Percentiles rank a stretch among this genome's conserved stretches.
Evolutionary conservation across 2,113 vertebrate genomes (phyloP).

Genomic region (Oryzias melastigma): DNA sequence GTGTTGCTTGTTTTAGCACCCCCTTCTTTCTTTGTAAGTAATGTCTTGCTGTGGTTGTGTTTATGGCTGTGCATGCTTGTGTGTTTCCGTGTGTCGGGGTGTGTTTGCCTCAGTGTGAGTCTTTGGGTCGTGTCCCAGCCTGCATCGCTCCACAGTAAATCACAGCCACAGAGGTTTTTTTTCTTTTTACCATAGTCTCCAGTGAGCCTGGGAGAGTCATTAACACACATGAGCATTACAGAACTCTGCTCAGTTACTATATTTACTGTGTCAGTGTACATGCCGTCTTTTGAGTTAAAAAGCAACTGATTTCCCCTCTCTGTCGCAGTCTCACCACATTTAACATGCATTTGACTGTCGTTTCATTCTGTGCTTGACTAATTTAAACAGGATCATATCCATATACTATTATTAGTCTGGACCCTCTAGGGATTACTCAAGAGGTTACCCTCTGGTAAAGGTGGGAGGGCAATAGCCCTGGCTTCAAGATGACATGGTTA

Average conservation of each 20-base stretch:
- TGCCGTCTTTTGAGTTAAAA: constrained; percentile 5
- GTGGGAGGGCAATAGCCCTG: constrained; percentile 67
- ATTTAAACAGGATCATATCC: constrained; percentile 61
- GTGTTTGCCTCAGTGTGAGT: constrained; percentile 43
- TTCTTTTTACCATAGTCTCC: constrained; percentile 67
- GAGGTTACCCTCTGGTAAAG: constrained; percentile 63
- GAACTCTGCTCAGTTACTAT: constrained; percentile 59
- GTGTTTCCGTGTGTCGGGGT: constrained; percentile 9
- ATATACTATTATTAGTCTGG: constrained; percentile 65
- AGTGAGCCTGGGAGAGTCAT: constrained; percentile 73
- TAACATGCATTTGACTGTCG: constrained; percentile 66
- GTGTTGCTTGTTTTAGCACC: constrained; percentile 10
- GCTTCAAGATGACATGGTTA: constrained; percentile 66
- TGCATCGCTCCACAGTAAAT: constrained; percentile 71
- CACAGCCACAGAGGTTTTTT: constrained; percentile 49
- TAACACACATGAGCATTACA: constrained; percentile 72
- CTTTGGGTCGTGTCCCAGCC: constrained; percentile 68
- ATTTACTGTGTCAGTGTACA: constrained; percentile 22
- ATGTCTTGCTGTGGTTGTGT: constrained; percentile 5
- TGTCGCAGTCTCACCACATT: constrained; percentile 17
- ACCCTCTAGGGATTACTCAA: constrained; percentile 55
- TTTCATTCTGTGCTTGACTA: constrained; percentile 67
- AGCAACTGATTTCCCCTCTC: constrained; percentile 5
- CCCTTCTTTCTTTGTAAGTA: constrained; percentile 16
- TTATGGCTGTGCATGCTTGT: not conserved